A percentile compares a stretch with the other conserved stretches of the same genome.
phyloP scores from a whole-genome alignment of 2,797 vertebrate species.

The Emydoidea blandingii region DNA sequence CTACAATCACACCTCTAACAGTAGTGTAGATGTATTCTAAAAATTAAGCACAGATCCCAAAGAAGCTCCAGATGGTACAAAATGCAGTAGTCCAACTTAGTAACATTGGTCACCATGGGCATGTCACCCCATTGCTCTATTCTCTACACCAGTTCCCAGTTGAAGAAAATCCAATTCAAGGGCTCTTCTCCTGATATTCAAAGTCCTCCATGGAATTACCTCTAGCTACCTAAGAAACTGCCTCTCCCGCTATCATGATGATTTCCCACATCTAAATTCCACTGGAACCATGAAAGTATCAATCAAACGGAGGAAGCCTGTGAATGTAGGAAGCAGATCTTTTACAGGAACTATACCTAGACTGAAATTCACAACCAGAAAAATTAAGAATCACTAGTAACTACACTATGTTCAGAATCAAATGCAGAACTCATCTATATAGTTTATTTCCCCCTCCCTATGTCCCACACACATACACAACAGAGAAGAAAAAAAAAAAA shows the following conservation, averaged over 20 bases:
- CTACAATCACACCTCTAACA: neutral
- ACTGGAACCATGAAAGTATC: neutral
- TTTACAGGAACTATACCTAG: neutral
- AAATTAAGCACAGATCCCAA: neutral
- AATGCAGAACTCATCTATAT: neutral
- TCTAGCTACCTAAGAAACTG: neutral
- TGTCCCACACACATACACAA: neutral
- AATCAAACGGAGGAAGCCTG: fast-evolving
- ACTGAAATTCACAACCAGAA: neutral
- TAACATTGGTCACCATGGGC: neutral
- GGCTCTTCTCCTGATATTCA: fast-evolving
- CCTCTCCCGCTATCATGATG: neutral
- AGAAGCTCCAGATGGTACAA: neutral
- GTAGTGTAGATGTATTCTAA: neutral
- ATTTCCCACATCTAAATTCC: neutral
- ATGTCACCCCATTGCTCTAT: neutral
- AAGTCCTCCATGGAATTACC: neutral
- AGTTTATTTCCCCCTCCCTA: neutral
- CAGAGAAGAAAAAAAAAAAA: neutral
- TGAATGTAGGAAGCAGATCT: neutral
- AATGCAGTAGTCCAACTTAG: neutral
- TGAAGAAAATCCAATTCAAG: neutral
- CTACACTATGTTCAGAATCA: fast-evolving
- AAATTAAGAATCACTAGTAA: fast-evolving
- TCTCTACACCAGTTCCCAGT: fast-evolving